Evolutionary conservation across 2,797 vertebrate genomes (phyloP).

Genomic region (Syngnathus acus): DNA sequence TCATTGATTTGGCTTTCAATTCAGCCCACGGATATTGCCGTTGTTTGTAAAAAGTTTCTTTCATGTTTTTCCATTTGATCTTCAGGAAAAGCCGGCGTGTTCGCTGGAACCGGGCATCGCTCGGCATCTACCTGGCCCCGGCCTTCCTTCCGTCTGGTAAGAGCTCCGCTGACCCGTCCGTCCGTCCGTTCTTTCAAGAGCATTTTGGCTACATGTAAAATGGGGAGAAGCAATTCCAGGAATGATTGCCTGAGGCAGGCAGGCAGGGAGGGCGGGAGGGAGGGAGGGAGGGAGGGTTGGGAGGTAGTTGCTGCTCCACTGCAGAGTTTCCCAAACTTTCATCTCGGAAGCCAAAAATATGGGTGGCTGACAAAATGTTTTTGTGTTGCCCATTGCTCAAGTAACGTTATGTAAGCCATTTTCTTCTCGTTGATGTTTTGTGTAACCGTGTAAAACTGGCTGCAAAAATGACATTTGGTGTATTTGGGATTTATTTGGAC

Average conservation of each 20-base stretch:
- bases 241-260: constrained; percentile 33
- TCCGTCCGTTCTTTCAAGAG: constrained; percentile 45
- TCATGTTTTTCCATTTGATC: not conserved
- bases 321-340: constrained; percentile 25
- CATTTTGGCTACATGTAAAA: constrained; percentile 56
- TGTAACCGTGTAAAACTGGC: no score
- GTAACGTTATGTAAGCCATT: not conserved
- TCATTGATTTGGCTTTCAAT: not conserved
- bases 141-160: constrained; percentile 47
- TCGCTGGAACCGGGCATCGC: constrained; percentile 21
- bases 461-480: no score
- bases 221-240: constrained; percentile 52
- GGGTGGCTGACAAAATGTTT: not conserved
- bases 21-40: not conserved
- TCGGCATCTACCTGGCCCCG: constrained; percentile 18
- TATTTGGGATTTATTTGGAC: no score
- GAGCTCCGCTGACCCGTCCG: constrained; percentile 48
- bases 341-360: constrained; percentile 10
- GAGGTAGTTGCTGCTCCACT: no score
- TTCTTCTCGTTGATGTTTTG: not conserved
- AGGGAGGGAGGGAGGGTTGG: no score
- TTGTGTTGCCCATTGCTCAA: not conserved
- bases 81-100: constrained; percentile 15
- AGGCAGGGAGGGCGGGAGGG: no score
- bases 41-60: not conserved